Evolutionary conservation across 2,113 vertebrate species (phyloP), one percentile per base, ranked within the genome.

Genomic region (Halichoerus grypus): DNA sequence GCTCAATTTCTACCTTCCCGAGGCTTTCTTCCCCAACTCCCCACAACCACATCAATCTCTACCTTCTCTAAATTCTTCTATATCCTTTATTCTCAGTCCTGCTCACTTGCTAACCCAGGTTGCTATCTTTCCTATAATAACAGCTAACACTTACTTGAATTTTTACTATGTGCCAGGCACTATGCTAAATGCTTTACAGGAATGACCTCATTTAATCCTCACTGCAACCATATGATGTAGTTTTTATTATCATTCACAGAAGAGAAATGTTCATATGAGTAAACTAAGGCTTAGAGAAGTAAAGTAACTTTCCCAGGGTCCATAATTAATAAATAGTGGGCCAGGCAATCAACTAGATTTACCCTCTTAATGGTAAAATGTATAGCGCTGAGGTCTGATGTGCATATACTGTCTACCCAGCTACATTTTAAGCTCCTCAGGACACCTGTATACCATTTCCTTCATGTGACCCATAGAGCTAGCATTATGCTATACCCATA

Each of bases 161-260:
- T 81, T 98, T 94, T 71, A 85, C 88, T 77, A 13, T 57, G 59
- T 88, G 55, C 74, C 51, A 92, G 26, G 28, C 5, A 49, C 51
- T 84, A 49, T 67, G 83, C 84, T 85, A 94, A 95, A 85, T 72
- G 69, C 39, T 88, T 76, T 92, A 80, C 11, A 91, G n/a, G 39
- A 95, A 95, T 71, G 51, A 88, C 74, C 69, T 95, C 69, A 87
- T 92, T 92, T 76, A 97, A 90, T 96, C 63, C 57, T 65, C 89
- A 95, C 28, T 36, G 53, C 14, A 91, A 77, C 55, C 8, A 42
- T 53, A 24, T 74, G 74, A 46, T 86, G 33, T 69, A 39, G n/a
- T 90, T 96, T 83, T 97, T 90, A 96, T 84, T 69, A 94, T 96
- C 67, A 89, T 87, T 96, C 67, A 86, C 82, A 80, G 93, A 97